Conservation (phyloP, 2,888 invertebrate species). For the Acleris holmiana region DNA sequence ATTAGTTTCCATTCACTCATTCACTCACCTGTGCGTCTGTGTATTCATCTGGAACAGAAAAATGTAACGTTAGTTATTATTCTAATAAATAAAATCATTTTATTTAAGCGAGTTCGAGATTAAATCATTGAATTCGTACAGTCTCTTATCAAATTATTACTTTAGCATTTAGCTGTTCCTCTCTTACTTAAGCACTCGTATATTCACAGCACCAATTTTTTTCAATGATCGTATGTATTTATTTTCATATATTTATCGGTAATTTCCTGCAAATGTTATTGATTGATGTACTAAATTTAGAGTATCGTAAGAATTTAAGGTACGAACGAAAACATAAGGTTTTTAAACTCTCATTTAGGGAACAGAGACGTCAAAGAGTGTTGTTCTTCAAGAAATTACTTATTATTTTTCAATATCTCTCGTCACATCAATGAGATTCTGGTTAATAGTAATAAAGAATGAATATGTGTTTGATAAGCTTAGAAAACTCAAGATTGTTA, state of each 20-base stretch:
- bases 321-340: slow-evolving; percentile 24
- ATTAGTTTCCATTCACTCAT: slow-evolving; percentile 31
- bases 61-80: slow-evolving; percentile 2
- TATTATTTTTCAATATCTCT: too few relatives aligned
- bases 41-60: slow-evolving; percentile 36
- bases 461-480: too few relatives aligned
- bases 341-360: slow-evolving; percentile 26
- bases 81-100: background rate
- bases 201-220: too few relatives aligned
- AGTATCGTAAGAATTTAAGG: slow-evolving; percentile 14
- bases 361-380: slow-evolving; percentile 15
- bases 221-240: too few relatives aligned
- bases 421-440: too few relatives aligned
- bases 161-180: too few relatives aligned
- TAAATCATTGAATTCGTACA: too few relatives aligned
- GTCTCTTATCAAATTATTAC: too few relatives aligned
- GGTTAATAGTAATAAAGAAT: background rate
- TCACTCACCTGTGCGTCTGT: slow-evolving; percentile 33
- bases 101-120: too few relatives aligned
- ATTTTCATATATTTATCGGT: too few relatives aligned
- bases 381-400: background rate
- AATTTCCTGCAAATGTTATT: background rate
- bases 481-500: too few relatives aligned
- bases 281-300: background rate
- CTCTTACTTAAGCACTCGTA: too few relatives aligned